Conservation (phyloP, 2,888 invertebrate genomes). For the Parnassius apollo region DNA sequence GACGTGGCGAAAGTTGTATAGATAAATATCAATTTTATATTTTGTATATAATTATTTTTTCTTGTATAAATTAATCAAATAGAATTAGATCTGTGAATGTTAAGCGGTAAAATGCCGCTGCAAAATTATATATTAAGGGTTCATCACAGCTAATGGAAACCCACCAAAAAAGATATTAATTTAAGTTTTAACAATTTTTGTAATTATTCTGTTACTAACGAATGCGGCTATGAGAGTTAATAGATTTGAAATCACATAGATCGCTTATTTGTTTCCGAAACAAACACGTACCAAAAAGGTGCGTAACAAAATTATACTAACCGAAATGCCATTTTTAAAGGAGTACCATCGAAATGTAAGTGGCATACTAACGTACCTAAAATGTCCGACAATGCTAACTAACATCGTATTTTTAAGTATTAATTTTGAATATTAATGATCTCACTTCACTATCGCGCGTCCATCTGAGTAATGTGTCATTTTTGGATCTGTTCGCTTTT, state of each 20-base stretch:
- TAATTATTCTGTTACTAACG: slow-evolving; percentile 23
- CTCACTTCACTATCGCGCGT: slow-evolving; percentile 77
- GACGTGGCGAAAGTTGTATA: slow-evolving; percentile 61
- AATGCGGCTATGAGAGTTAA: slow-evolving; percentile 37
- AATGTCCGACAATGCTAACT: slow-evolving; percentile 49
- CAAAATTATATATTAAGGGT: slow-evolving; percentile 33
- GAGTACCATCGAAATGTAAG: not conserved
- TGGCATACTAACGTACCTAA: slow-evolving; percentile 1
- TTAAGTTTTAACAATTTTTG: slow-evolving; percentile 38
- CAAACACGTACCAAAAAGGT: slow-evolving; percentile 23
- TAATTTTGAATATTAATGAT: slow-evolving; percentile 77
- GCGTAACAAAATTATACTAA: not conserved
- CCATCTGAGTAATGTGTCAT: slow-evolving; percentile 60
- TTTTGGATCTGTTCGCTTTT: slow-evolving; percentile 17
- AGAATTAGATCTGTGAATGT: slow-evolving; percentile 61
- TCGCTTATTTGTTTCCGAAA: slow-evolving; percentile 35
- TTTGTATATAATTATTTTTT: slow-evolving; percentile 74
- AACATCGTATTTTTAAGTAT: slow-evolving; percentile 74
- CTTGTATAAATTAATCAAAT: slow-evolving; percentile 74
- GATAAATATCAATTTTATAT: slow-evolving; percentile 75
- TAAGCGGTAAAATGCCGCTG: slow-evolving; percentile 34
- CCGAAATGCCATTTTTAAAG: not conserved
- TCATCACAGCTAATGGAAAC: slow-evolving; percentile 33
- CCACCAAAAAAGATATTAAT: slow-evolving; percentile 55
- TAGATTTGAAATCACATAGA: slow-evolving; percentile 32